Evolutionary conservation across 1,140 invertebrate genomes (phyloP).

Genomic region (Euwallacea fornicatus): DNA sequence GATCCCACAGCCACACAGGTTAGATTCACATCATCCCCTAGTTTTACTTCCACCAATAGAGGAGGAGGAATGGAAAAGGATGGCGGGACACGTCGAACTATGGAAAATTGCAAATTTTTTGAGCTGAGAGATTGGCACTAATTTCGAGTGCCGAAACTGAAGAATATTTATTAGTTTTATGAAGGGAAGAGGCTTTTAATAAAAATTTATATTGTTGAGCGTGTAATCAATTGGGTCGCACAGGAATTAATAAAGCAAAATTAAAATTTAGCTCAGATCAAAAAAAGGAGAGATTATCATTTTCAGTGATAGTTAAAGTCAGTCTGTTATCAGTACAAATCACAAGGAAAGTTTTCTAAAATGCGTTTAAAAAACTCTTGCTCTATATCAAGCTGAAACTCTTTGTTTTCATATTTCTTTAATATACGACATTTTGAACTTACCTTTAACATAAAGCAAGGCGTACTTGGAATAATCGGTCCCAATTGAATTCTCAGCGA

Average conservation of each 20-base stretch:
- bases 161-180: no score
- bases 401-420: no score
- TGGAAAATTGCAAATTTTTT: background rate
- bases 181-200: background rate
- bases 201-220: no score
- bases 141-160: background rate
- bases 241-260: no score
- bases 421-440: background rate
- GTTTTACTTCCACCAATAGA: slow-evolving; percentile 80
- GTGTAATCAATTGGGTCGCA: no score
- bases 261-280: no score
- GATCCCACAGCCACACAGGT: slow-evolving; percentile 96
- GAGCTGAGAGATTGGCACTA: background rate
- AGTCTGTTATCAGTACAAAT: no score
- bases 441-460: slow-evolving; percentile 92
- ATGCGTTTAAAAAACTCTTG: background rate
- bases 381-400: background rate
- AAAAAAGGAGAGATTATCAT: no score
- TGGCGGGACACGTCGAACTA: slow-evolving; percentile 90
- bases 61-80: slow-evolving; percentile 92
- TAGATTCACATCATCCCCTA: slow-evolving; percentile 86
- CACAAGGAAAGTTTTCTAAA: background rate
- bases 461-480: slow-evolving; percentile 91
- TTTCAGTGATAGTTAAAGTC: no score
- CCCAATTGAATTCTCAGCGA: slow-evolving; percentile 87